A percentile compares a stretch with the other conserved stretches of the same genome.
Conservation (phyloP, 1,140 invertebrate species). For the Drosophila auraria region DNA sequence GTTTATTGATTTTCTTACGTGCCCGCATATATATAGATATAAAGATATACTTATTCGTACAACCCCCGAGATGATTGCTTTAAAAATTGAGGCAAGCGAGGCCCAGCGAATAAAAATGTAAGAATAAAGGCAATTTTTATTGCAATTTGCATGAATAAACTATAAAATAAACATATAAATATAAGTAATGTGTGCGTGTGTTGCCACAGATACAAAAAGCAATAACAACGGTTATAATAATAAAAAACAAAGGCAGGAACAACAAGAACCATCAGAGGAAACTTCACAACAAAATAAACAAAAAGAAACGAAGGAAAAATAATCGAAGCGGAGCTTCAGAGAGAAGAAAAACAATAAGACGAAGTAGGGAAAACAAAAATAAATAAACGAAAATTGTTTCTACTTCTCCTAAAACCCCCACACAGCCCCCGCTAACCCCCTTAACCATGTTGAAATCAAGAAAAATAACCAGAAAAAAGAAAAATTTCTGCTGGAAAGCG, state of each 20-base stretch:
- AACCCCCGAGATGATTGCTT: conserved; percentile 41
- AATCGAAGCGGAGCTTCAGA: conserved; percentile 57
- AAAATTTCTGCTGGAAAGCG: conserved; percentile 67
- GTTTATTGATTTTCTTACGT: conserved; percentile 77
- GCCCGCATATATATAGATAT: not conserved
- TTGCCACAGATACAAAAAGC: conserved; percentile 69
- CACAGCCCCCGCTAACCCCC: conserved; percentile 28
- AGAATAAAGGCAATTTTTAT: conserved; percentile 83
- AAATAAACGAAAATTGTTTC: conserved; percentile 62
- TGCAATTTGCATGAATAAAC: conserved; percentile 83
- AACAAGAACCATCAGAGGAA: conserved; percentile 13
- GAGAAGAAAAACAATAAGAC: conserved; percentile 54
- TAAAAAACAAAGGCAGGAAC: conserved; percentile 26
- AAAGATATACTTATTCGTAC: too few relatives aligned
- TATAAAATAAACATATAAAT: conserved; percentile 84
- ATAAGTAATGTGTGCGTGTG: conserved; percentile 68
- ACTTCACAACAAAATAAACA: conserved; percentile 61
- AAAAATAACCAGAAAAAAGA: conserved; percentile 78
- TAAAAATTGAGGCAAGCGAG: conserved; percentile 52
- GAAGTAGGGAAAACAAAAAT: conserved; percentile 54
- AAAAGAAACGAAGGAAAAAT: conserved; percentile 59
- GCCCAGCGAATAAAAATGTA: conserved; percentile 58
- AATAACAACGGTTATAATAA: conserved; percentile 26
- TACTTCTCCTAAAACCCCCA: conserved; percentile 7
- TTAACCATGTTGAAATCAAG: conserved; percentile 58